Conservation (phyloP, 2,797 vertebrate genomes). For the Nothura maculosa region DNA sequence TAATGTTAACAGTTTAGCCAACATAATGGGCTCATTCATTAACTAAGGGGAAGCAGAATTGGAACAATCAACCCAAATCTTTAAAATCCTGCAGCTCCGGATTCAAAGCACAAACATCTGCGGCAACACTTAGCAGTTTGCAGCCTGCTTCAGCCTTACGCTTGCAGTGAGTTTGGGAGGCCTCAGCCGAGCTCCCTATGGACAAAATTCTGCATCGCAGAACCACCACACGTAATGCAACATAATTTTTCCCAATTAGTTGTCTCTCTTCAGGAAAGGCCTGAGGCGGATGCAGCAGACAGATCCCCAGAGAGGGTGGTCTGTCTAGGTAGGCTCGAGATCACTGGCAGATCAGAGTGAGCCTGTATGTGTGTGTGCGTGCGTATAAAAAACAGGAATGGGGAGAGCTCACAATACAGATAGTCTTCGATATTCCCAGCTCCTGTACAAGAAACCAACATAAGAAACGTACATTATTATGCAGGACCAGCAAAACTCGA, state of each 20-base stretch:
- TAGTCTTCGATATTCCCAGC: background rate
- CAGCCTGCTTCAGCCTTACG: background rate
- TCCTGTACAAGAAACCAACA: background rate
- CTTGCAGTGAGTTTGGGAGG: background rate
- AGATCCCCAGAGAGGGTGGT: slow-evolving; percentile 58
- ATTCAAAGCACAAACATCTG: background rate
- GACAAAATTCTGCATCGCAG: slow-evolving; percentile 54
- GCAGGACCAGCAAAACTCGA: slow-evolving; percentile 31
- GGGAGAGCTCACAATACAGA: slow-evolving; percentile 27
- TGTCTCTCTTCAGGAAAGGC: slow-evolving; percentile 72
- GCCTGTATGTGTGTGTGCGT: background rate
- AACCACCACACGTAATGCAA: slow-evolving; percentile 60
- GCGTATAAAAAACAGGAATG: background rate
- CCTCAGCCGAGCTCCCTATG: slow-evolving; percentile 13
- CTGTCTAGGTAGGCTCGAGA: slow-evolving; percentile 60
- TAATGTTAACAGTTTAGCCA: background rate
- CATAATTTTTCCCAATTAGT: slow-evolving; percentile 72
- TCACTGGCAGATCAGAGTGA: slow-evolving; percentile 45
- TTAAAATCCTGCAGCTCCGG: background rate
- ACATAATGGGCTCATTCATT: background rate
- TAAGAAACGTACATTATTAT: slow-evolving; percentile 11
- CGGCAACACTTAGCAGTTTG: background rate
- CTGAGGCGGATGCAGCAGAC: slow-evolving; percentile 62
- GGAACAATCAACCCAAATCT: background rate
- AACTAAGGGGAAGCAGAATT: slow-evolving; percentile 29